A percentile compares a stretch with the other conserved stretches of the same genome.
phyloP scores from a whole-genome alignment of 2,888 invertebrate species.

The Drosophila nr. fundita region DNA sequence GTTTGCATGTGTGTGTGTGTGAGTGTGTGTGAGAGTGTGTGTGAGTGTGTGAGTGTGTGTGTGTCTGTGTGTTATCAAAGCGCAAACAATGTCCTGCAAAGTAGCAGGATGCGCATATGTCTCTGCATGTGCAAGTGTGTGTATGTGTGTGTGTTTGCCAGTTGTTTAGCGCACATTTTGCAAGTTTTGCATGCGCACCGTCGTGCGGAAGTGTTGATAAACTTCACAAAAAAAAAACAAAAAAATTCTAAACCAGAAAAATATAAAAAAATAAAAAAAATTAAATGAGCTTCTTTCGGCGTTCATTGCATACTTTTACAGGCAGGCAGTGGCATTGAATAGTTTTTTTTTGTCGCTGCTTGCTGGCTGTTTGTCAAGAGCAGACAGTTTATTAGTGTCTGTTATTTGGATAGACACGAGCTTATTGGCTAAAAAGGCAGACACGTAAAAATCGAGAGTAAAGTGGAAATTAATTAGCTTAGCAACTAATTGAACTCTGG shows the following conservation, averaged over 20 bases:
- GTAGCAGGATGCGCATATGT: slow-evolving; percentile 76
- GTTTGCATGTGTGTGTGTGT: slow-evolving; percentile 14
- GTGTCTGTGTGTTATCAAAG: slow-evolving; percentile 68
- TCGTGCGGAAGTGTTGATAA: slow-evolving; percentile 78
- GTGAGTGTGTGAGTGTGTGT: slow-evolving; percentile 34
- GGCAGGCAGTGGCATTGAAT: slow-evolving; percentile 8
- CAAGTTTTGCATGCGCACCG: slow-evolving; percentile 75
- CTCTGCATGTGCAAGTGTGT: slow-evolving; percentile 22
- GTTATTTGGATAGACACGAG: slow-evolving; percentile 3
- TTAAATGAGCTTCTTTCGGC: slow-evolving; percentile 58
- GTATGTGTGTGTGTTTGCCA: slow-evolving; percentile 20
- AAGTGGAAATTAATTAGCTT: not conserved
- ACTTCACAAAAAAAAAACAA: slow-evolving; percentile 43
- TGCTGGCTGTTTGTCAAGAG: slow-evolving; percentile 26
- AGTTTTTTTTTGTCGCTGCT: not conserved
- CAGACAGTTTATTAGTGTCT: slow-evolving; percentile 26
- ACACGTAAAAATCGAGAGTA: not conserved
- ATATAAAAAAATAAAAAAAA: slow-evolving; percentile 6
- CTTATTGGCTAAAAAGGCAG: slow-evolving; percentile 10
- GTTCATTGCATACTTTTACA: slow-evolving; percentile 39
- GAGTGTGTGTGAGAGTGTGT: slow-evolving; percentile 27
- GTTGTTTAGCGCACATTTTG: slow-evolving; percentile 65
- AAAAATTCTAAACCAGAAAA: not conserved
- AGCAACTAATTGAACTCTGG: not conserved
- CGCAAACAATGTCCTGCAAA: slow-evolving; percentile 79